phyloP scores from a whole-genome alignment of 2,888 invertebrate genomes.

The Fissipunctia ypsillon region DNA sequence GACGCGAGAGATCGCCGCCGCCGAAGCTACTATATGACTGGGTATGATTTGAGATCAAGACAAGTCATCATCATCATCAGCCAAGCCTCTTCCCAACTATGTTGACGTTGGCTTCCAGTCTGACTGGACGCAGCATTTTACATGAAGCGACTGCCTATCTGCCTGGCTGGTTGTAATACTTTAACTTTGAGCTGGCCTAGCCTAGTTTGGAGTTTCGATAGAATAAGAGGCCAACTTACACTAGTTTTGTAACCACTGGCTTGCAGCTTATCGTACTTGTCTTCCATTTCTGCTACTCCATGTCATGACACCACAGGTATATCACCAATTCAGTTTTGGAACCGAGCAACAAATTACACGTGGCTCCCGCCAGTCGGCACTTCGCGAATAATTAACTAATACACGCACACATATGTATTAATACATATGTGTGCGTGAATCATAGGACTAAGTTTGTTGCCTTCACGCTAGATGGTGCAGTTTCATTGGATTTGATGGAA shows the following conservation, averaged over 20 bases:
- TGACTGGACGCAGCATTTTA: too few relatives aligned
- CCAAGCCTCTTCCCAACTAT: too few relatives aligned
- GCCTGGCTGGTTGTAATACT: too few relatives aligned
- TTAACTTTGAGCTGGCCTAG: too few relatives aligned
- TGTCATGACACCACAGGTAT: not conserved
- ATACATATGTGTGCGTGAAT: slow-evolving; percentile 6
- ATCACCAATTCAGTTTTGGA: slow-evolving; percentile 23
- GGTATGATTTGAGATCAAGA: not conserved
- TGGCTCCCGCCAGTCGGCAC: slow-evolving; percentile 22
- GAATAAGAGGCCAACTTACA: too few relatives aligned
- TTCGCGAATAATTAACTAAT: slow-evolving; percentile 42
- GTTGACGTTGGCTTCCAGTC: too few relatives aligned
- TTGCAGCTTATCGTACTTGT: not conserved
- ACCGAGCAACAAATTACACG: slow-evolving; percentile 24
- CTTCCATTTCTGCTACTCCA: not conserved
- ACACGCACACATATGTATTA: not conserved
- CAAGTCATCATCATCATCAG: not conserved
- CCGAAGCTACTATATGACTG: too few relatives aligned
- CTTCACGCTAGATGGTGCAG: not conserved
- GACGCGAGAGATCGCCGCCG: too few relatives aligned
- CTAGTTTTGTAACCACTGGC: not conserved
- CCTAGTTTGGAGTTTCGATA: too few relatives aligned
- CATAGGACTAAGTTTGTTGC: slow-evolving; percentile 21
- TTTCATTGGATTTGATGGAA: slow-evolving; percentile 22
- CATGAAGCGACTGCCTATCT: too few relatives aligned